Evolutionary conservation across 2,797 vertebrate genomes (phyloP).

Genomic region (Lutjanus argentimaculatus): DNA sequence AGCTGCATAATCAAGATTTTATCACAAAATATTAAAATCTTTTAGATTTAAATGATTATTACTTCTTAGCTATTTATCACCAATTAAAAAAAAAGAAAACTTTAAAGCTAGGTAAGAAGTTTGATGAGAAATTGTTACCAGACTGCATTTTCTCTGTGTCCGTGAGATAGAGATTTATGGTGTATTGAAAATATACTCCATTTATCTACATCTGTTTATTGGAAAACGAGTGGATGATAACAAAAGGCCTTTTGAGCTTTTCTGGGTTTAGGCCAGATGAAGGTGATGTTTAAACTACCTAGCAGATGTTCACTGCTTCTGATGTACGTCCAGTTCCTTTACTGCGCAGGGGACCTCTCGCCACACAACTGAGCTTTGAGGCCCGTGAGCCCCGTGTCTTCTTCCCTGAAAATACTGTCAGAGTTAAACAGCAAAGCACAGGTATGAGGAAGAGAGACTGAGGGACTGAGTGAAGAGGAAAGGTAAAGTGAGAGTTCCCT

Average conservation of each 20-base stretch:
- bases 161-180: constrained; percentile 41
- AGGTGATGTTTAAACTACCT: constrained; percentile 54
- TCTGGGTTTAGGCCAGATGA: constrained; percentile 34
- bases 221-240: constrained; percentile 42
- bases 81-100: background rate
- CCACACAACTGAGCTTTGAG: constrained; percentile 32
- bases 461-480: constrained; percentile 25
- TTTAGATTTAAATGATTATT: background rate
- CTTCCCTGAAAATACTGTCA: constrained; percentile 40
- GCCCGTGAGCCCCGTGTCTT: constrained; percentile 5
- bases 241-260: constrained; percentile 51
- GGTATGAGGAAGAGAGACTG: constrained; percentile 3
- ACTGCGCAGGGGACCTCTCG: constrained; percentile 31
- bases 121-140: constrained; percentile 5
- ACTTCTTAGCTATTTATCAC: background rate
- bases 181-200: constrained; percentile 40
- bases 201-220: constrained; percentile 60
- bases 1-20: background rate
- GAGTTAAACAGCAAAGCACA: constrained; percentile 22
- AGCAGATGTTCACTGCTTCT: constrained; percentile 68
- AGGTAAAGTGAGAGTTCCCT: constrained; percentile 38
- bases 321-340: constrained; percentile 52
- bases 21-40: background rate
- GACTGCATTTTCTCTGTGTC: background rate
- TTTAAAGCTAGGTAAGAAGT: background rate